A percentile compares a stretch with the other conserved stretches of the same genome.
Conservation (phyloP, 2,888 invertebrate genomes). For the Fragum sueziense region DNA sequence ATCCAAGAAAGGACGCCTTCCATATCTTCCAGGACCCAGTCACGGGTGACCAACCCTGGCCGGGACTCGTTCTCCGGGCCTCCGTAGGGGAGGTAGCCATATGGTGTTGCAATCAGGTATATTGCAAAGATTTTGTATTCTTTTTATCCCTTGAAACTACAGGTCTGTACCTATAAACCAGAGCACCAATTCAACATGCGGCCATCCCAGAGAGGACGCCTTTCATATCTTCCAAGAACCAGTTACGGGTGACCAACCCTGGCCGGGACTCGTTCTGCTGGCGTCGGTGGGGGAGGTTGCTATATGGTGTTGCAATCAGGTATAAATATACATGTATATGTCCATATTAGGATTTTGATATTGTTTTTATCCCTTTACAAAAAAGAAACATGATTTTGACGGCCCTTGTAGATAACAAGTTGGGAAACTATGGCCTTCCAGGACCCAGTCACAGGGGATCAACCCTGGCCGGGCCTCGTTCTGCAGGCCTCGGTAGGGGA, state of each 20-base stretch:
- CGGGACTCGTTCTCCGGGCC: constrained; percentile 71
- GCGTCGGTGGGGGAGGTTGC: constrained; percentile 71
- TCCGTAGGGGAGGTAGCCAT: constrained; percentile 74
- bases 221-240: constrained; percentile 73
- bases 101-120: constrained; percentile 77
- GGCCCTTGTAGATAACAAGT: too few species aligned
- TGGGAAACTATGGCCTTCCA: too few species aligned
- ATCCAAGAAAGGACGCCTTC: constrained; percentile 71
- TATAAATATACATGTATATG: too few species aligned
- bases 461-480: constrained; percentile 76
- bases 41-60: constrained; percentile 74
- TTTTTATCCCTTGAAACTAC: too few species aligned
- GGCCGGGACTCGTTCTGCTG: constrained; percentile 75
- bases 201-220: constrained; percentile 70
- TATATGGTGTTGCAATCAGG: constrained; percentile 79
- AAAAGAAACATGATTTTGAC: too few species aligned
- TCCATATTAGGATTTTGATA: too few species aligned
- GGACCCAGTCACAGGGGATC: constrained; percentile 68
- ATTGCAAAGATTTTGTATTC: too few species aligned
- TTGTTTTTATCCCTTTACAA: too few species aligned
- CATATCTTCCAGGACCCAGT: constrained; percentile 71
- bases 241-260: constrained; percentile 70
- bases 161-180: constrained; percentile 60
- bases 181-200: constrained; percentile 68
- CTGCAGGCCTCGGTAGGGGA: constrained; percentile 70